Evolutionary conservation across 37 sponge, comb jelly and placozoan genomes (phyloP), one percentile per base, ranked within the genome.

Genomic region (Theonella swinhoei): DNA sequence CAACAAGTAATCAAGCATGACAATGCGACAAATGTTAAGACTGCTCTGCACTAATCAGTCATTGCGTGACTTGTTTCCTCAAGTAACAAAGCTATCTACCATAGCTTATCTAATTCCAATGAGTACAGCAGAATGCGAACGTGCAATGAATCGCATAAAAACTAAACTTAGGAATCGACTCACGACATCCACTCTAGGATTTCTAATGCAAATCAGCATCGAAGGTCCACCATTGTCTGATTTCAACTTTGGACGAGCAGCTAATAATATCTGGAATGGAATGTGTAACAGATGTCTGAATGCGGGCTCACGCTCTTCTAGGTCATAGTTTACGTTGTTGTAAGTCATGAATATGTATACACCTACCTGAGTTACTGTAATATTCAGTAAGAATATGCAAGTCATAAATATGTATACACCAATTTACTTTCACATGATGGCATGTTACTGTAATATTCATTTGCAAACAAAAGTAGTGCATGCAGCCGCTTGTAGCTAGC

Each of bases 61-160:
- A 68, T 39, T 80, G 42, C 20, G 68, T 68, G 81, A 80, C 47
- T 24, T 80, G 42, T 80, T 38, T 35, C 81, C 81, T 47, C 42
- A 80, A 26, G 26, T 68, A 30, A 29, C 47, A 42, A 80, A 69
- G 33, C 41, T 83, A 34, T 35, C 74, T 73, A 28, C 83, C 29
- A 63, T 74, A 39, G 64, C 74, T 22, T 24, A 39, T 39, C 39
- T 83, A 32, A 30, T 83, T 43, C 65, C 83, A 39, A 42, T 73
- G 5, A 74, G 75, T 38, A 83, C 83, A 58, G 83, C 83, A 73
- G 75, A 83, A 30, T 83, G 83, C 74, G 83, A 83, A 58, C 74
- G 83, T 35, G 60, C 33, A 3, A 83, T 83, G 83, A 83, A 73
- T n/a, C 32, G 83, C 29, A 74, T 83, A 22, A 83, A 83, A 63